Evolutionary conservation across 2,888 invertebrate species (phyloP).

Genomic region (Lacanobia oleracea): DNA sequence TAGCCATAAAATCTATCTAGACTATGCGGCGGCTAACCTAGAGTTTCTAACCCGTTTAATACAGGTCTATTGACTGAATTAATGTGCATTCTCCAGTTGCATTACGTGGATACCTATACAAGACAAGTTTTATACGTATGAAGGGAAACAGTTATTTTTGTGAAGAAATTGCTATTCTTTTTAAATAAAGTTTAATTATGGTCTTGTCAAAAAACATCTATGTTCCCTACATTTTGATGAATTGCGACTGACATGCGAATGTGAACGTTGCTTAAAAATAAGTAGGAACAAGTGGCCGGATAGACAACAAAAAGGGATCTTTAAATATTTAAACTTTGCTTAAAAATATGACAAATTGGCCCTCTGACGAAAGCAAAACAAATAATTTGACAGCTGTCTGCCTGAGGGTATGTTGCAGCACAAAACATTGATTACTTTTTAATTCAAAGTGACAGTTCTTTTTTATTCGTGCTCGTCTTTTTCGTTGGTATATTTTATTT

Average conservation of each 20-base stretch:
- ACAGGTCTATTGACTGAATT: constrained; percentile 37
- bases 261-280: no score
- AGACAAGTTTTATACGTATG: constrained; percentile 10
- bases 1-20: constrained; percentile 12
- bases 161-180: not conserved
- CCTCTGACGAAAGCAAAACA: not conserved
- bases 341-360: no score
- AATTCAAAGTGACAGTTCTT: not conserved
- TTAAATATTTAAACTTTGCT: not conserved
- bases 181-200: no score
- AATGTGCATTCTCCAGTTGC: constrained; percentile 30
- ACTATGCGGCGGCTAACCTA: constrained; percentile 20
- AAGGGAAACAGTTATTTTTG: constrained; percentile 1
- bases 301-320: no score
- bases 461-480: not conserved
- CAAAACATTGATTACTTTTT: not conserved
- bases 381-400: not conserved
- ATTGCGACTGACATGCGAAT: no score
- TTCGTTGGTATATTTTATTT: not conserved
- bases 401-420: not conserved
- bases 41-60: constrained; percentile 58
- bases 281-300: no score
- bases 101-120: constrained; percentile 3
- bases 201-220: no score
- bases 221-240: no score